Base-by-base conservation (phyloP, 2,888 invertebrate species). In the Automeris io region DNA sequence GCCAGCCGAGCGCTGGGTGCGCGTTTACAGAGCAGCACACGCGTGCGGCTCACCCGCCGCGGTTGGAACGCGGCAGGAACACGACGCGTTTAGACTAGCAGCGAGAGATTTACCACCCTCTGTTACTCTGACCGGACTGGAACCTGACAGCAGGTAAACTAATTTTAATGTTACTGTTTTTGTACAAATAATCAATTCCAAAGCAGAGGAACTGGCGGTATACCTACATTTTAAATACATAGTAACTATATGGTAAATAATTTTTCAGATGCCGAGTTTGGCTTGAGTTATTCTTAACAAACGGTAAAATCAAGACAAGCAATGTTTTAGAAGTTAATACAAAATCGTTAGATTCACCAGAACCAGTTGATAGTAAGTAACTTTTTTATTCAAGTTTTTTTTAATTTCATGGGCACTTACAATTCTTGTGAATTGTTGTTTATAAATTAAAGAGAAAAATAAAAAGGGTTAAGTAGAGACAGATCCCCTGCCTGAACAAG, bases 301-400 rank as follows among this genome's bases (percentile, higher is more conserved):
- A 96, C 68, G 96, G 97, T 11, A 93, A 93, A 67, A 93, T 95
- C 43, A 95, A 95, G 70, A 95, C 95, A 37, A 96, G 95, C 61
- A 96, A 96, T 57, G 95, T 96, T 0, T 90, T 96, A 57, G 95
- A 95, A 60, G 94, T 96, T 47, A 90, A 92, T 24, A 97, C 96
- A 0, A 95, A 95, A 65, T 91, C 95, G 1, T 90, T 70, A 25
- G 77, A 82, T 37, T 60, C 76, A 1, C 69, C 77, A 9, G 76
- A 79, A 41, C 61, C 71, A 6, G 62, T 85, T 8, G 86, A 86
- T 49, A 86, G 86, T 86, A 44, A 80, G 86, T 76, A 48, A 9
- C 5, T 16, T 9, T 5, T 7, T 7, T 5, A 12, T n/a, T n/a
- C n/a, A n/a, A n/a, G n/a, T n/a, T n/a, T n/a, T n/a, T n/a, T n/a